Evolutionary conservation across 1,140 invertebrate species (phyloP).

Genomic region (Pentalonia nigronervosa): DNA sequence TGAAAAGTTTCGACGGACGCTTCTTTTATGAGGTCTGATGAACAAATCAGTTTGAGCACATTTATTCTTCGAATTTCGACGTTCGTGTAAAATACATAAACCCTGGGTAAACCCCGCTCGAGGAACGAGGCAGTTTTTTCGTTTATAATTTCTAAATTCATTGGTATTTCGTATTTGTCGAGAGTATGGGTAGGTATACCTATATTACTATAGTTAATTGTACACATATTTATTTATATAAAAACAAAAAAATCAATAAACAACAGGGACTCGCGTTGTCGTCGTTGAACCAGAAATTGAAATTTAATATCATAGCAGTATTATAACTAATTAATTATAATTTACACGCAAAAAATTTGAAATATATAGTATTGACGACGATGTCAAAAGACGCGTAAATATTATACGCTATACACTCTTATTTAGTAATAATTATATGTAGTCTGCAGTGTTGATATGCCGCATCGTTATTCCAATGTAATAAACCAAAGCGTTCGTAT

Average conservation of each 20-base stretch:
- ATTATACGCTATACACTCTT: too few relatives aligned
- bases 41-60: slow-evolving; percentile 15
- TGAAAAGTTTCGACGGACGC: slow-evolving; percentile 6
- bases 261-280: background rate
- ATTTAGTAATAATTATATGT: too few relatives aligned
- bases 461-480: too few relatives aligned
- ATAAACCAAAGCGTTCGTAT: background rate
- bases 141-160: background rate
- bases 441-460: too few relatives aligned
- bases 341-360: background rate
- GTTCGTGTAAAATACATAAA: background rate
- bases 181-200: background rate
- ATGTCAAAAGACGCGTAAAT: background rate
- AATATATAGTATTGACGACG: background rate
- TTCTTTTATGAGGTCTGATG: background rate
- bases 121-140: background rate
- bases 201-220: background rate
- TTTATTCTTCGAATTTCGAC: background rate
- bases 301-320: background rate
- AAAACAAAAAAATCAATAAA: background rate
- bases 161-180: background rate
- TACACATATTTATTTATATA: background rate
- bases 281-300: background rate
- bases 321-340: background rate
- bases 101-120: too few relatives aligned